Conservation (phyloP, 2,797 vertebrate species). For the Macrochelys suwanniensis region DNA sequence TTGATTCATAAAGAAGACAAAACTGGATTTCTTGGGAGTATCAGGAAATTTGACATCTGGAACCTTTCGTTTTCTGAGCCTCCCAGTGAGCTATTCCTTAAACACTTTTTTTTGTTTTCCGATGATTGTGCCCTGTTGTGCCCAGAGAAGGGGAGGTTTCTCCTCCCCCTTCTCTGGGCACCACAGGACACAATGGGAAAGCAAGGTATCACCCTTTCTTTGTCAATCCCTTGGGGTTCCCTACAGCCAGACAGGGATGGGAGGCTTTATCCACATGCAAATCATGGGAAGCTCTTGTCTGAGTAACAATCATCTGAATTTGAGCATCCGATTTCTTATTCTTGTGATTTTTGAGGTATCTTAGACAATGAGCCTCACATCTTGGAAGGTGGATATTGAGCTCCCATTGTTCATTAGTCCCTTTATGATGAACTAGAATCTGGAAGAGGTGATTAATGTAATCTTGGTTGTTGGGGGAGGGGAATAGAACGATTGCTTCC, state of each 20-base stretch:
- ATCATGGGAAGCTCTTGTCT: background rate
- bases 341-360: background rate
- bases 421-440: background rate
- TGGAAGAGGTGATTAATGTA: background rate
- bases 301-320: background rate
- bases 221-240: background rate
- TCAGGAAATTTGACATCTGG: background rate
- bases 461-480: background rate
- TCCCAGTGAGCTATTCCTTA: background rate
- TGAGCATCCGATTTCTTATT: background rate
- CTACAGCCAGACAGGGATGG: background rate
- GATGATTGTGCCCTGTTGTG: too few relatives aligned
- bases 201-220: background rate
- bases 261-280: background rate
- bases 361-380: too few relatives aligned
- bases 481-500: conserved; percentile 49
- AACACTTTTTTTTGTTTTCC: background rate
- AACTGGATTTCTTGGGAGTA: background rate
- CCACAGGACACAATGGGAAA: background rate
- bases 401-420: background rate
- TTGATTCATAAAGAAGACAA: too few relatives aligned
- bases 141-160: too few relatives aligned
- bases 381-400: background rate
- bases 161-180: background rate
- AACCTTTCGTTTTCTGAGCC: too few relatives aligned